A percentile compares a stretch with the other conserved stretches of the same genome.
These are phyloP conservation scores for Ranitomeya imitator DNA, from an alignment of 2,113 vertebrate genomes.

Conservation along the genomic window DNA sequence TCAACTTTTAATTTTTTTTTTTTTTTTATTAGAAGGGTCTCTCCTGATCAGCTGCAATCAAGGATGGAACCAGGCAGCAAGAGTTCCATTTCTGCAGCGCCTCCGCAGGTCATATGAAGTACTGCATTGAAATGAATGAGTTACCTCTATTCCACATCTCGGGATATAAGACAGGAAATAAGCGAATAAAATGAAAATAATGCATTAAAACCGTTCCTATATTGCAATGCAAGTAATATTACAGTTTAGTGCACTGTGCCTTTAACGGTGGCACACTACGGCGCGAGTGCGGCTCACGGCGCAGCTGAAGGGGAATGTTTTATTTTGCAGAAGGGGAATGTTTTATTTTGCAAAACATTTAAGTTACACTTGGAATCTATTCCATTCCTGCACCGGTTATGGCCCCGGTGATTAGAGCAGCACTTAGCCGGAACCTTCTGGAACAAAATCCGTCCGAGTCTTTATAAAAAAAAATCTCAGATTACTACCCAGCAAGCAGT, in stretches of 20 bases:
- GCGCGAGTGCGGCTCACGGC: neutral
- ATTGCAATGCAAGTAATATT: neutral
- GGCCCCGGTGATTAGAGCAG: constrained; percentile 42
- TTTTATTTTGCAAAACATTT: constrained; percentile 38
- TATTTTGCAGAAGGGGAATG: constrained; percentile 27
- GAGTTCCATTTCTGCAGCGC: neutral
- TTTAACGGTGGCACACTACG: neutral
- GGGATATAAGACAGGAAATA: neutral
- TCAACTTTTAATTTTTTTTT: neutral
- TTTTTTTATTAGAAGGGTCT: neutral
- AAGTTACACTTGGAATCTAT: constrained; percentile 38
- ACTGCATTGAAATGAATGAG: neutral
- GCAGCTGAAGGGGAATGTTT: constrained; percentile 32
- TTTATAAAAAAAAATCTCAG: constrained; percentile 43
- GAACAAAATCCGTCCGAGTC: constrained; percentile 2
- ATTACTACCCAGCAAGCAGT: constrained; percentile 46
- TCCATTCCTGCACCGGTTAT: constrained; percentile 44
- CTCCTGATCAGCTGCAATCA: neutral
- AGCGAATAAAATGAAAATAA: neutral
- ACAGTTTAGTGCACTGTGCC: neutral
- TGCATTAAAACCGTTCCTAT: neutral
- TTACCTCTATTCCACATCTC: neutral
- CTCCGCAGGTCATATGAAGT: neutral
- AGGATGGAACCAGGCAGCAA: neutral
- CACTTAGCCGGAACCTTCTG: constrained; percentile 53